Evolutionary conservation across 2,888 invertebrate genomes (phyloP).

Genomic region (Agrenia bidenticulata): DNA sequence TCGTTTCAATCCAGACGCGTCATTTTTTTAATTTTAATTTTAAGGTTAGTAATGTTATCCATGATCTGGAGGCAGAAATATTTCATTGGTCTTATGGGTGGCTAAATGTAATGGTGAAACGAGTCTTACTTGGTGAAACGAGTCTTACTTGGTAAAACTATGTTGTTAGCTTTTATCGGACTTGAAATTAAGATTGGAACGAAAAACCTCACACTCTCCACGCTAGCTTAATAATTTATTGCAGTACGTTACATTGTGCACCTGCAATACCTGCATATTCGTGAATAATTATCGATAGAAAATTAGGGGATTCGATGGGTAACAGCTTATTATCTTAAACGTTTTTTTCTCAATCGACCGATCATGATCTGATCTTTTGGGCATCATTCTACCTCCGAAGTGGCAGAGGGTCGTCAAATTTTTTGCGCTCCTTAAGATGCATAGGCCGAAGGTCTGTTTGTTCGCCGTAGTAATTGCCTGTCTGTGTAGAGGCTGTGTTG

Average conservation of each 20-base stretch:
- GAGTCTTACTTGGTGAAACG: neutral
- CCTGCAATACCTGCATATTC: slow-evolving; percentile 8
- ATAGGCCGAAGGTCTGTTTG: slow-evolving; percentile 3
- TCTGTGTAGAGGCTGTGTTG: too few relatives aligned
- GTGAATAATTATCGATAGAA: slow-evolving; percentile 6
- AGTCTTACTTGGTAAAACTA: neutral
- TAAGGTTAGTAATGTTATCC: too few relatives aligned
- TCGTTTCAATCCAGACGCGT: too few relatives aligned
- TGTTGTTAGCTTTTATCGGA: too few relatives aligned
- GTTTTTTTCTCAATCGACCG: neutral
- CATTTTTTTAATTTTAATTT: too few relatives aligned
- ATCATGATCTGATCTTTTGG: neutral
- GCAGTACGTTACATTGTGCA: neutral
- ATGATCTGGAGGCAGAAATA: too few relatives aligned
- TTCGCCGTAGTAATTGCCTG: neutral
- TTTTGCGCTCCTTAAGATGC: neutral
- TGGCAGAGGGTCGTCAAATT: slow-evolving; percentile 9
- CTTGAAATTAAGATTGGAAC: too few relatives aligned
- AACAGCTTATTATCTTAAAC: slow-evolving; percentile 15
- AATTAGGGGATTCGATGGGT: slow-evolving; percentile 1
- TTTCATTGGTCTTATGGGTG: too few relatives aligned
- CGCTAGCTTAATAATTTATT: too few relatives aligned
- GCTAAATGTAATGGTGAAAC: too few relatives aligned
- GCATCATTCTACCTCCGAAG: slow-evolving; percentile 4
- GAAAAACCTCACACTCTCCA: too few relatives aligned